These are phyloP conservation scores for Phyllotreta cruciferae DNA, from an alignment of 2,888 invertebrate species.

Conservation along the genomic window DNA sequence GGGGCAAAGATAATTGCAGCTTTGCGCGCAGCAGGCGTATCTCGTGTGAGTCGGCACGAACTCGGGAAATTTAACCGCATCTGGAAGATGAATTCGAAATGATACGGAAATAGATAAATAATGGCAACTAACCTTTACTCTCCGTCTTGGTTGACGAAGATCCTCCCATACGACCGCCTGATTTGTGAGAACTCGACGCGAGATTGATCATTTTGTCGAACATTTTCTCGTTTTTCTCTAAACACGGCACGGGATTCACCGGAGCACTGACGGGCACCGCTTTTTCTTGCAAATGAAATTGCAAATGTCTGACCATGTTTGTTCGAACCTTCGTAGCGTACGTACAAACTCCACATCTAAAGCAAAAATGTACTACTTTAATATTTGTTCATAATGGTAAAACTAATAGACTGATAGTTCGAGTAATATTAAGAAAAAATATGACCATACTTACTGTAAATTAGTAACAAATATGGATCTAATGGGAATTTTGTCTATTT, in stretches of 20 bases:
- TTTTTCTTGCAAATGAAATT: conserved; percentile 68
- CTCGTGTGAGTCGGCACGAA: conserved; percentile 56
- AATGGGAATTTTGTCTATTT: conserved; percentile 70
- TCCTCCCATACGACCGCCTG: conserved; percentile 58
- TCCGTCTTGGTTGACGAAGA: conserved; percentile 37
- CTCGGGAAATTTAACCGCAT: conserved; percentile 44
- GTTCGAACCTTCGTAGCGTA: conserved; percentile 71
- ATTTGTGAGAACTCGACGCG: conserved; percentile 70
- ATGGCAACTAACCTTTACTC: conserved; percentile 38
- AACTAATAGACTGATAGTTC: no score
- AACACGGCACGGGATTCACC: conserved; percentile 82
- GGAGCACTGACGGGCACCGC: conserved; percentile 72
- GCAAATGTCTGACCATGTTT: conserved; percentile 76
- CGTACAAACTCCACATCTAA: conserved; percentile 65
- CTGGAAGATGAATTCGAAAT: conserved; percentile 26
- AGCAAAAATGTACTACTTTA: background rate
- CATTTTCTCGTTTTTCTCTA: conserved; percentile 79
- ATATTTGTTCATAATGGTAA: no score
- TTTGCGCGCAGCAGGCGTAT: conserved; percentile 74
- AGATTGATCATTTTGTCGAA: conserved; percentile 87
- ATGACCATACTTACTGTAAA: conserved; percentile 32
- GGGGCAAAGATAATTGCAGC: conserved; percentile 74
- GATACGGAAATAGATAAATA: background rate
- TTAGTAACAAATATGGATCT: conserved; percentile 69
- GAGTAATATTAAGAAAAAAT: no score